Percentiles rank a stretch among this genome's conserved stretches.
phyloP scores from a whole-genome alignment of 2,888 invertebrate species.

The Vanessa cardui region DNA sequence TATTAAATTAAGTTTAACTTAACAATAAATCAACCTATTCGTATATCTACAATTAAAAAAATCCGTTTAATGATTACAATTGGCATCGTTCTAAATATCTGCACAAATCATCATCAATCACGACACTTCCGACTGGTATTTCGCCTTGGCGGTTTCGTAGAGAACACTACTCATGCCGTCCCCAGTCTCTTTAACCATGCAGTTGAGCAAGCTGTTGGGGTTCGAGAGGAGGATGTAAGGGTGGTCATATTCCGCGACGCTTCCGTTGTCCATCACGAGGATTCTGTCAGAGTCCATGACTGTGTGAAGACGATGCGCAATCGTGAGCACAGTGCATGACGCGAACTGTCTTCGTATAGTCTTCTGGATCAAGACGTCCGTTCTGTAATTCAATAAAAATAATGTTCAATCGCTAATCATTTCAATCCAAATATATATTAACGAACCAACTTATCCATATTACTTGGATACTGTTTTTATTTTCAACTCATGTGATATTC shows the following conservation, averaged over 20 bases:
- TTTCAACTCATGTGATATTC: too few relatives aligned
- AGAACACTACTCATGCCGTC: slow-evolving; percentile 65
- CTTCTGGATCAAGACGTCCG: slow-evolving; percentile 90
- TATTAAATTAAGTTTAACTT: too few relatives aligned
- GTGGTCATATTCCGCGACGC: slow-evolving; percentile 87
- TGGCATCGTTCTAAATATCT: too few relatives aligned
- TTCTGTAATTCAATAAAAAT: slow-evolving; percentile 54
- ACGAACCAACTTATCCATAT: too few relatives aligned
- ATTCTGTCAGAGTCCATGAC: slow-evolving; percentile 96
- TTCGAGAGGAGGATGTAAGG: slow-evolving; percentile 85
- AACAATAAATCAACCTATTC: too few relatives aligned
- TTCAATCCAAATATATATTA: too few relatives aligned
- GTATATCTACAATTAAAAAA: too few relatives aligned
- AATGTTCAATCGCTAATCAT: too few relatives aligned
- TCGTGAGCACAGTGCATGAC: slow-evolving; percentile 92
- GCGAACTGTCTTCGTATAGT: slow-evolving; percentile 90
- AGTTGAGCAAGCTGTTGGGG: slow-evolving; percentile 82
- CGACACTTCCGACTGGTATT: slow-evolving; percentile 42
- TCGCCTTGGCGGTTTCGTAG: slow-evolving; percentile 63
- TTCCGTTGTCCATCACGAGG: slow-evolving; percentile 92
- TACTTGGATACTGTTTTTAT: too few relatives aligned
- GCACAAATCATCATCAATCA: too few relatives aligned
- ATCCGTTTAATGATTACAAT: too few relatives aligned
- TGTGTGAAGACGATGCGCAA: slow-evolving; percentile 94
- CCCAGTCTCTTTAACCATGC: slow-evolving; percentile 88